These are phyloP conservation scores for Patella caerulea DNA, from an alignment of 2,888 invertebrate genomes.

Conservation along the genomic window DNA sequence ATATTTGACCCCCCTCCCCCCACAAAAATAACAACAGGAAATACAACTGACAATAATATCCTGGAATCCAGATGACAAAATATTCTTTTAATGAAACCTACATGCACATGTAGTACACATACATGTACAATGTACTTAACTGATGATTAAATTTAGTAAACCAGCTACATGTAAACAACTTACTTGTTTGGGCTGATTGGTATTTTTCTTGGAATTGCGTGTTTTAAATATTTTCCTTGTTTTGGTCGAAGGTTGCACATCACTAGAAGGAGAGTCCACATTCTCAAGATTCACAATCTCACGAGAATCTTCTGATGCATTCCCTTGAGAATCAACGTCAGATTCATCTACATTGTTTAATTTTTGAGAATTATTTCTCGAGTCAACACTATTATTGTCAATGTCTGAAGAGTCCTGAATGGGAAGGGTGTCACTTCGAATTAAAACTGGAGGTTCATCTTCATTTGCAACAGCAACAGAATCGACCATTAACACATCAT, in stretches of 20 bases:
- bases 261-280: constrained; percentile 16
- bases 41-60: too few relatives aligned
- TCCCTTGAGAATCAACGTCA: constrained; percentile 3
- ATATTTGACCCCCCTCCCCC: too few relatives aligned
- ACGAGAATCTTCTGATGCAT: constrained; percentile 9
- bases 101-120: too few relatives aligned
- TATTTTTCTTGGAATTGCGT: constrained; percentile 41
- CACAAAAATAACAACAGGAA: too few relatives aligned
- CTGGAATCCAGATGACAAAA: too few relatives aligned
- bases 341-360: constrained; percentile 7
- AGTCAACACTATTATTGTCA: constrained; percentile 6
- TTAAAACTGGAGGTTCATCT: constrained; percentile 13
- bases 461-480: neutral
- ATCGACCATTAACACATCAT: neutral
- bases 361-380: constrained; percentile 17
- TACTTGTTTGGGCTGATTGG: too few relatives aligned
- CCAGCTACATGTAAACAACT: too few relatives aligned
- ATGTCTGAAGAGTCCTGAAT: constrained; percentile 6
- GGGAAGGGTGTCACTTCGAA: neutral
- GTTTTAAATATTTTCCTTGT: constrained; percentile 60
- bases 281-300: constrained; percentile 1
- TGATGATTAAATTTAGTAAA: too few relatives aligned
- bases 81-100: too few relatives aligned
- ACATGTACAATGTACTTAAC: too few relatives aligned
- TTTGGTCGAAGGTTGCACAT: constrained; percentile 41